These are phyloP conservation scores for Laothoe populi DNA, from an alignment of 2,888 invertebrate genomes.

Conservation along the genomic window DNA sequence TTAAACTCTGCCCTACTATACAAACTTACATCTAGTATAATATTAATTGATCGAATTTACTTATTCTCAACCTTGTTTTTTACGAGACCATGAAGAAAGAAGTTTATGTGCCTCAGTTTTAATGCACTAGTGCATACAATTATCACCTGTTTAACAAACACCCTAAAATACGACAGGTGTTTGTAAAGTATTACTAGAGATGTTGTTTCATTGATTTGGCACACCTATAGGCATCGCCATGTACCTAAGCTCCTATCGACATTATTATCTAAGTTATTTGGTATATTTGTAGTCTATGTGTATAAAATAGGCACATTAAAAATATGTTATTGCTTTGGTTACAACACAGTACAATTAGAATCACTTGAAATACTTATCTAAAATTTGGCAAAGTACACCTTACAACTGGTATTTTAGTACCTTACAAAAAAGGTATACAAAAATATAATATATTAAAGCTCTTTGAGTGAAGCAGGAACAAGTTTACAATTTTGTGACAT, in stretches of 20 bases:
- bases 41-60: constrained; percentile 60
- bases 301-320: constrained; percentile 77
- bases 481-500: constrained; percentile 58
- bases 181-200: constrained; percentile 19
- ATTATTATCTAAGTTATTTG: constrained; percentile 70
- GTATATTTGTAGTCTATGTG: constrained; percentile 64
- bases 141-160: constrained; percentile 9
- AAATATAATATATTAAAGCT: constrained; percentile 74
- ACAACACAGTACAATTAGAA: constrained; percentile 75
- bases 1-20: constrained; percentile 39
- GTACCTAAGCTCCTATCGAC: constrained; percentile 45
- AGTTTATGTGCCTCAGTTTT: constrained; percentile 35
- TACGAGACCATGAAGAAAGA: constrained; percentile 60
- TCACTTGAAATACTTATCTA: constrained; percentile 76
- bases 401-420: constrained; percentile 64
- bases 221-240: constrained; percentile 29
- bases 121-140: constrained; percentile 32
- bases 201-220: constrained; percentile 14
- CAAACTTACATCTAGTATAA: constrained; percentile 41
- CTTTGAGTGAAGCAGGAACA: constrained; percentile 67
- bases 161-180: neutral
- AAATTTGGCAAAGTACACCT: constrained; percentile 77
- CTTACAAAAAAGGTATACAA: constrained; percentile 65
- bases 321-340: constrained; percentile 82
- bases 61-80: constrained; percentile 54